Evolutionary conservation across 2,888 invertebrate genomes (phyloP).

Genomic region (Pycnomerus fuliginosus): DNA sequence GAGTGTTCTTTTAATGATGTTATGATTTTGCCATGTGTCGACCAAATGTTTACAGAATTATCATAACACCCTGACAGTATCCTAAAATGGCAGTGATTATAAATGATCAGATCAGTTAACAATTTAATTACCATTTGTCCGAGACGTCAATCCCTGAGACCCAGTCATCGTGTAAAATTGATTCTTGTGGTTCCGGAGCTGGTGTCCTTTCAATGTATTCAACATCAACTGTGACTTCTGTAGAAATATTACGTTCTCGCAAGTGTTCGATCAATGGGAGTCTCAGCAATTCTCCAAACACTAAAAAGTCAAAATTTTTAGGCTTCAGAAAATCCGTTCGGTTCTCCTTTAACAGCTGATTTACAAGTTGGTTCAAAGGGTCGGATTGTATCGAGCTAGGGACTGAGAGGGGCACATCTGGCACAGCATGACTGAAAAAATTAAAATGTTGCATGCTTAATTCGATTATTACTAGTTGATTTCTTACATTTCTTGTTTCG

Average conservation of each 20-base stretch:
- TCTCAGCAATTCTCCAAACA: constrained; percentile 79
- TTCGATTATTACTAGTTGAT: constrained; percentile 5
- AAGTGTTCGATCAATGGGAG: constrained; percentile 72
- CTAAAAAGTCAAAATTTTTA: constrained; percentile 84
- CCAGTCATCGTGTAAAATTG: constrained; percentile 96
- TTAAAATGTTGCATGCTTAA: constrained; percentile 5
- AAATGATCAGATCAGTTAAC: too few species aligned
- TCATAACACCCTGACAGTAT: constrained; percentile 93
- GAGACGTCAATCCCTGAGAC: constrained; percentile 61
- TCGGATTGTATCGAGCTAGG: constrained; percentile 67
- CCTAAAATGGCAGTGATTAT: constrained; percentile 62
- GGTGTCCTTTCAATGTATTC: constrained; percentile 91
- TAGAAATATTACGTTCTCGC: constrained; percentile 71
- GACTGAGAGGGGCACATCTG: constrained; percentile 82
- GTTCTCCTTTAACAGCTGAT: constrained; percentile 70
- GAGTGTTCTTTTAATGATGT: constrained; percentile 84
- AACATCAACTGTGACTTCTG: constrained; percentile 82
- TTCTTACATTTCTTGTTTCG: constrained; percentile 79
- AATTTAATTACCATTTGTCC: constrained; percentile 40
- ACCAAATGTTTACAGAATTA: constrained; percentile 89
- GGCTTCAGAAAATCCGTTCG: constrained; percentile 48
- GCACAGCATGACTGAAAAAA: constrained; percentile 75
- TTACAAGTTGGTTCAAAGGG: constrained; percentile 77
- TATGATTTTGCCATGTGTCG: constrained; percentile 78
- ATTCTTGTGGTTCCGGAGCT: constrained; percentile 89